Percentiles rank a stretch among this genome's conserved stretches.
Evolutionary conservation across 2,888 invertebrate species (phyloP).

Genomic region (Ceratothoa steindachneri): DNA sequence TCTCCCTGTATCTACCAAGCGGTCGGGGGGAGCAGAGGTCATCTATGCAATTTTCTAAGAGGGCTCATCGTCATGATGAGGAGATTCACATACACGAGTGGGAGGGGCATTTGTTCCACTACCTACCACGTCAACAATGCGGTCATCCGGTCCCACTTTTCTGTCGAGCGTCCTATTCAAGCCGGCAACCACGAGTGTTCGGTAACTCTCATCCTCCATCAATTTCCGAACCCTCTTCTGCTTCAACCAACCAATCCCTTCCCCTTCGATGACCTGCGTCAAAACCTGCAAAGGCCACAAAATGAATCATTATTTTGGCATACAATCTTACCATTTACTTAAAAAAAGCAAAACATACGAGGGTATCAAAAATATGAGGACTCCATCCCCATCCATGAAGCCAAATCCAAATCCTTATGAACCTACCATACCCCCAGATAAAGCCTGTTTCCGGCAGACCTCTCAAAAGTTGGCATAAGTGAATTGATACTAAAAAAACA

Average conservation of each 20-base stretch:
- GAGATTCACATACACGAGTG: too few relatives aligned
- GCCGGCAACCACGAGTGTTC: slow-evolving; percentile 90
- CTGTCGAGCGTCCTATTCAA: slow-evolving; percentile 88
- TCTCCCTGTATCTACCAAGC: too few relatives aligned
- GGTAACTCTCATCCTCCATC: slow-evolving; percentile 98
- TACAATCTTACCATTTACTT: not conserved
- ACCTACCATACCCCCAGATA: too few relatives aligned
- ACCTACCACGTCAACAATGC: slow-evolving; percentile 94
- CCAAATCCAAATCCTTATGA: too few relatives aligned
- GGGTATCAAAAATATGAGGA: not conserved
- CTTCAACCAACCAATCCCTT: slow-evolving; percentile 95
- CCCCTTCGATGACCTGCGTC: slow-evolving; percentile 78
- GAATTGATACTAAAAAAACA: too few relatives aligned
- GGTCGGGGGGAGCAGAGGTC: too few relatives aligned
- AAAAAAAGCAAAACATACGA: not conserved
- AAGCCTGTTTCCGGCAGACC: too few relatives aligned
- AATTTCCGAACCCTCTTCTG: slow-evolving; percentile 84
- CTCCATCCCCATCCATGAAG: not conserved
- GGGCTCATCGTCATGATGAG: too few relatives aligned
- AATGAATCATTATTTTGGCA: slow-evolving; percentile 23
- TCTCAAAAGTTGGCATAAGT: too few relatives aligned
- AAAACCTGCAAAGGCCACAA: slow-evolving; percentile 70
- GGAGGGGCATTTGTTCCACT: too few relatives aligned
- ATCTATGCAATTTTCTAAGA: too few relatives aligned
- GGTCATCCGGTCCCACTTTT: slow-evolving; percentile 91